Percentiles rank a stretch among this genome's conserved stretches.
Evolutionary conservation across 2,888 invertebrate species (phyloP).

Genomic region (Andrena chrysosceles): DNA sequence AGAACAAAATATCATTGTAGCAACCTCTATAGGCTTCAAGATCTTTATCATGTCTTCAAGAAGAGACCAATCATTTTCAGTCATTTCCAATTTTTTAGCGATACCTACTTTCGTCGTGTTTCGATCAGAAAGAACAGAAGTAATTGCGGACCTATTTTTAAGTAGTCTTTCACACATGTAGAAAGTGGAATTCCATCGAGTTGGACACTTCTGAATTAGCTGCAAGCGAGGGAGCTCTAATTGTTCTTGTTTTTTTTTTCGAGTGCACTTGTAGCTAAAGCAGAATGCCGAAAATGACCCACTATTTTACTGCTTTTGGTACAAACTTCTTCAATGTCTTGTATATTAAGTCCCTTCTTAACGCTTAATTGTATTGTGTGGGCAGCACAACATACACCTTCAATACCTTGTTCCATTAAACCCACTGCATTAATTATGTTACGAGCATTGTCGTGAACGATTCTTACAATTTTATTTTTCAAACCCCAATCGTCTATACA

Average conservation of each 20-base stretch:
- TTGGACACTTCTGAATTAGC: not conserved
- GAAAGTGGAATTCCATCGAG: not conserved
- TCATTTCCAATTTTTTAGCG: not conserved
- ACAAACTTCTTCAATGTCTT: not conserved
- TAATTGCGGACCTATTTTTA: not conserved
- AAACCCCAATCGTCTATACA: not conserved
- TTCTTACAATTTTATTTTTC: not conserved
- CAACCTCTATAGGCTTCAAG: not conserved
- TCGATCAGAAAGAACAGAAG: not conserved
- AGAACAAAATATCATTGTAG: not conserved
- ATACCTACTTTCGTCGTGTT: not conserved
- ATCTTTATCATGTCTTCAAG: not conserved
- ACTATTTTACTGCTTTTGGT: slow-evolving; percentile 1
- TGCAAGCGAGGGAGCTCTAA: not conserved
- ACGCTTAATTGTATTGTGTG: not conserved
- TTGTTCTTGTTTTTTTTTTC: not conserved
- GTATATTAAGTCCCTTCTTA: not conserved
- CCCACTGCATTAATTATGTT: not conserved
- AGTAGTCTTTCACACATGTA: not conserved
- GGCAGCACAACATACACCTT: not conserved
- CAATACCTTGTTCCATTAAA: not conserved
- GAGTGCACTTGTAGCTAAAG: not conserved
- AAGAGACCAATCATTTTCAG: not conserved
- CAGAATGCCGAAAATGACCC: not conserved
- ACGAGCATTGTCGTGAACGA: not conserved